Base-by-base conservation (phyloP, 2,113 vertebrate species). In the Turnix velox region DNA sequence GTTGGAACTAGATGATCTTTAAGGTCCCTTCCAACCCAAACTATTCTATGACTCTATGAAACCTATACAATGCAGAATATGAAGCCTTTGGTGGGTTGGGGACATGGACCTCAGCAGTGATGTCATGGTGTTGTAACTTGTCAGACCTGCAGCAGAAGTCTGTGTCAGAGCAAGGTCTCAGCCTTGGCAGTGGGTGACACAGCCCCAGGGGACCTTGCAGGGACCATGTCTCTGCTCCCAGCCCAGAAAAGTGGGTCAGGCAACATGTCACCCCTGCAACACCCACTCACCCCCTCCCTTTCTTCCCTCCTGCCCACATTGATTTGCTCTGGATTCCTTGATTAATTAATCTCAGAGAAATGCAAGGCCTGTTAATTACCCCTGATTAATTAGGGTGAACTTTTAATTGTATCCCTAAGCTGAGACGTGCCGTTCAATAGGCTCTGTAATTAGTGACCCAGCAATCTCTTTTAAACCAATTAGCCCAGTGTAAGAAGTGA, bases 381-480 rank as follows among this genome's bases (percentile, higher is more conserved):
- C 96, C 90, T 97, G 97, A 97, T 98, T 98, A 98, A 98, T 98
- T 98, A 98, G 97, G 97, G 97, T 95, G 97, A 97, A 97, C 97
- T 98, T 97, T 97, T 98, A 98, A 98, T 98, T 98, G 97, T 97
- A 96, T 98, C 97, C 94, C 96, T 96, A 90, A 98, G 96, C 96
- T 94, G 95, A 96, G 96, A 95, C 88, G 89, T 55, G 96, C 94
- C 33, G 96, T 97, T 97, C 97, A 97, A 97, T 98, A 96, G 94
- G 87, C 59, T 79, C 78, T 2, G 6, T 97, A 97, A 98, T 97
- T 96, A 98, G 97, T 96, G 97, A 97, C 96, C 96, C 88, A 96
- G 97, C 95, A 97, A 97, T 97, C 96, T 94, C 97, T 96, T 95
- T 97, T 96, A 97, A 97, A 97, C 96, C 96, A 97, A 97, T 98